Evolutionary conservation across 2,888 invertebrate species (phyloP).

Genomic region (Heteromurus nitidus): DNA sequence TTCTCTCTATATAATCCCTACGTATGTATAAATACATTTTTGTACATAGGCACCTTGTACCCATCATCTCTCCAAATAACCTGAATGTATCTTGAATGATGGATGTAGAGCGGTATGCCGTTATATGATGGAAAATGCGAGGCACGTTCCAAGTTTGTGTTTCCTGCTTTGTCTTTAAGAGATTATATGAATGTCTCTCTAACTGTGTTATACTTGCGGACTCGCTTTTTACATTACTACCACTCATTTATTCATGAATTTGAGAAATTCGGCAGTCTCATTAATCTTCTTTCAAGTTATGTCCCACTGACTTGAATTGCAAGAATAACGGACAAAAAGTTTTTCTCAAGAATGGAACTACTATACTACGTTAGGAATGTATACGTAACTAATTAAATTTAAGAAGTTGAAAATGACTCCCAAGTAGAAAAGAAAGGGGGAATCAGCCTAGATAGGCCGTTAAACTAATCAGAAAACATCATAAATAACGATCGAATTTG

Average conservation of each 20-base stretch:
- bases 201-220: slow-evolving; percentile 29
- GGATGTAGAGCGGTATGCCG: neutral
- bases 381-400: slow-evolving; percentile 35
- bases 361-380: too few relatives aligned
- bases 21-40: too few relatives aligned
- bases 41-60: too few relatives aligned
- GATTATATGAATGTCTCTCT: slow-evolving; percentile 40
- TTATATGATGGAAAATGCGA: slow-evolving; percentile 24
- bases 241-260: slow-evolving; percentile 58
- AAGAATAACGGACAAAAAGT: slow-evolving; percentile 27
- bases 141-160: slow-evolving; percentile 43
- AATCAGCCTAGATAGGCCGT: slow-evolving; percentile 2
- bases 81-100: neutral
- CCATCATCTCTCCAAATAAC: neutral
- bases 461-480: slow-evolving; percentile 23
- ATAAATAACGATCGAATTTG: slow-evolving; percentile 17
- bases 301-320: slow-evolving; percentile 31
- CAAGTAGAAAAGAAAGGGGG: slow-evolving; percentile 7
- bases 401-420: neutral
- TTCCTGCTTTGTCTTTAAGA: slow-evolving; percentile 17
- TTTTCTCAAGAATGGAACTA: slow-evolving; percentile 2
- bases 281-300: slow-evolving; percentile 60
- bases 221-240: slow-evolving; percentile 51
- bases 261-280: slow-evolving; percentile 60
- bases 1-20: too few relatives aligned